These are phyloP conservation scores for Aurelia aurita complex sp. Pacific DNA, from an alignment of 30 jellyfish, hydroid and myxozoan genomes.

Conservation along the genomic window DNA sequence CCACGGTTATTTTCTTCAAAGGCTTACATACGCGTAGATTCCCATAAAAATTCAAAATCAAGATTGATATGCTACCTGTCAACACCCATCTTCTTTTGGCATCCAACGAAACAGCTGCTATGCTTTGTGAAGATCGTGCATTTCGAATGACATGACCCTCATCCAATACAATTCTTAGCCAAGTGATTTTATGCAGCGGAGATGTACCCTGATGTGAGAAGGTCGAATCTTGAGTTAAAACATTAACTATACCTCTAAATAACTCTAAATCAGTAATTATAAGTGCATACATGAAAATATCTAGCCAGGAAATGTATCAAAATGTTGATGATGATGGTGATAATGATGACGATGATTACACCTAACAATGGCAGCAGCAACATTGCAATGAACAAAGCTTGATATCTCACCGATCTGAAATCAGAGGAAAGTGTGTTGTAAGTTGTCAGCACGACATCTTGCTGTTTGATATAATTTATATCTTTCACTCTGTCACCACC, in stretches of 20 bases:
- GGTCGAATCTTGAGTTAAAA: too few relatives aligned
- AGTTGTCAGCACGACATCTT: slow-evolving; percentile 70
- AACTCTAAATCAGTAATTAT: too few relatives aligned
- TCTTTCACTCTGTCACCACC: slow-evolving; percentile 77
- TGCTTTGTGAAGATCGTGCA: slow-evolving; percentile 67
- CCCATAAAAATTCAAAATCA: too few relatives aligned
- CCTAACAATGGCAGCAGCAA: too few relatives aligned
- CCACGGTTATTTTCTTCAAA: too few relatives aligned
- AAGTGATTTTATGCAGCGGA: slow-evolving; percentile 63
- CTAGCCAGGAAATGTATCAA: too few relatives aligned
- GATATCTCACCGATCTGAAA: slow-evolving; percentile 1
- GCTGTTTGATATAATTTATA: slow-evolving; percentile 41
- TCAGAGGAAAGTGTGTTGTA: slow-evolving; percentile 66
- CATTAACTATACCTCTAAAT: too few relatives aligned
- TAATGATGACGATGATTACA: too few relatives aligned
- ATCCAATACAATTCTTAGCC: slow-evolving; percentile 74
- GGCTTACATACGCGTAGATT: too few relatives aligned
- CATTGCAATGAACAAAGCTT: too few relatives aligned
- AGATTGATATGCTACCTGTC: slow-evolving; percentile 41
- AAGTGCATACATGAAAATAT: too few relatives aligned
- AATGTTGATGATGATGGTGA: too few relatives aligned
- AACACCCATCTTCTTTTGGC: slow-evolving; percentile 75
- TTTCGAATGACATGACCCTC: slow-evolving; percentile 82
- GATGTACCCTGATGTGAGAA: slow-evolving; percentile 41
- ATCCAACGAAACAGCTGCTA: slow-evolving; percentile 46